Evolutionary conservation across 2,888 invertebrate species (phyloP), one percentile per base, ranked within the genome.

Genomic region (Ormyrus pomaceus): DNA sequence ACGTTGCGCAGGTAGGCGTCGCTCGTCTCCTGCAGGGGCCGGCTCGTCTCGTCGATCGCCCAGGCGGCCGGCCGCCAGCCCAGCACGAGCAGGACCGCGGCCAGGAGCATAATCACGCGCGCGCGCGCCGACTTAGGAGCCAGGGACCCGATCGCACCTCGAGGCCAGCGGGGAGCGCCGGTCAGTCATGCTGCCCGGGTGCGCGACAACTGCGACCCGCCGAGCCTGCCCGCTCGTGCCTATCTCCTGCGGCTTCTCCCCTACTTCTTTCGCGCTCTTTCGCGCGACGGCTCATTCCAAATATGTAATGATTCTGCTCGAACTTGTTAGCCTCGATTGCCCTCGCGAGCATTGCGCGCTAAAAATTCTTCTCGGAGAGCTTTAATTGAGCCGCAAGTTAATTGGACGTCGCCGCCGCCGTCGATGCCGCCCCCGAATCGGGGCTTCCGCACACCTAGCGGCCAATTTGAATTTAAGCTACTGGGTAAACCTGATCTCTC

Each of bases 1-100:
- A 82, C 82, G 56, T 82, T 82, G 6, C 79, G 62, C 34, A 82
- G 51, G 9, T 82, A 82, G 2, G 59, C 19, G 34, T 74, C 73
- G 46, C 82, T 79, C 11, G 69, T n/a, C 46, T 82, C 82, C 10
- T 76, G 55, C 56, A 45, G 45, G 10, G 45, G 8, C 1, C 50
- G 19, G 48, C 4, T 10, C 65, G 65, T 34, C 34, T 34, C 34
- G 34, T 34, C 34, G 34, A 34, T 34, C 65, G 65, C 13, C n/a
- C 10, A 65, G 50, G 7, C 48, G 50, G n/a, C 48, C 19, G 13
- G n/a, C n/a, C 50, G 46, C 34, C 34, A 34, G 34, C 34, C 34
- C 34, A 34, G 34, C 34, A 34, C 34, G 4, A 34, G n/a, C 48
- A 65, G 8, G 46, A 46, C n/a, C 13, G 50, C 64, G 19, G 13